These are phyloP conservation scores for Pseudopipra pipra DNA, from an alignment of 2,113 vertebrate genomes.

Conservation along the genomic window DNA sequence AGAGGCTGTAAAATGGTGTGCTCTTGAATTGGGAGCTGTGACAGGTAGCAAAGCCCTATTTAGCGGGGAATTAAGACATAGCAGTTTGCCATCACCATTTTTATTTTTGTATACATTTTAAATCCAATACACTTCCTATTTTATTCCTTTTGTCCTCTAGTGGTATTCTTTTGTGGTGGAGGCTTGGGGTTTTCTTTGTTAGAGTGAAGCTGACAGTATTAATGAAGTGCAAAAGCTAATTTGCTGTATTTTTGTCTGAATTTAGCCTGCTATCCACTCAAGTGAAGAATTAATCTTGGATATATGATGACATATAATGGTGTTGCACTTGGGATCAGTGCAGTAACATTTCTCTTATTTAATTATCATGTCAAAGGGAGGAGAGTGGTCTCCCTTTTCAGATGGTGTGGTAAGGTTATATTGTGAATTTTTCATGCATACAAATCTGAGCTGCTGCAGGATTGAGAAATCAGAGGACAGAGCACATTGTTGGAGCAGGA, in stretches of 20 bases:
- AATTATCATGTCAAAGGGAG: constrained; percentile 27
- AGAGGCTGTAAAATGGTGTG: background rate
- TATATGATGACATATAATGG: constrained; percentile 30
- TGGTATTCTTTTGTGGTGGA: background rate
- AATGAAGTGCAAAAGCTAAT: constrained; percentile 56
- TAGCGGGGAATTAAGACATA: background rate
- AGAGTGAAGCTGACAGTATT: background rate
- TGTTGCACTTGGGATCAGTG: constrained; percentile 18
- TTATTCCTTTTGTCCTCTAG: background rate
- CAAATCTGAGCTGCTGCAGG: background rate
- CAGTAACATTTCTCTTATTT: constrained; percentile 31
- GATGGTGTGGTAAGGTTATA: background rate
- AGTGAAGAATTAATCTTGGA: constrained; percentile 37
- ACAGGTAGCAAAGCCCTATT: background rate
- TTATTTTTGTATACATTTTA: background rate
- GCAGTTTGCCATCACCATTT: background rate
- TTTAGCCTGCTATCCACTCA: constrained; percentile 7
- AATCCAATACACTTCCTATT: background rate
- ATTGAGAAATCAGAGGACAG: background rate
- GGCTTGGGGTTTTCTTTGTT: background rate
- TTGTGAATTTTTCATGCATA: background rate
- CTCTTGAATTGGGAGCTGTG: background rate
- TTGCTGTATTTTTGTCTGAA: constrained; percentile 38
- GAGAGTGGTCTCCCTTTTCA: constrained; percentile 4
- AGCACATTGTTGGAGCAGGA: background rate